phyloP scores from a whole-genome alignment of 2,888 invertebrate species.

The Pyrgus malvae region DNA sequence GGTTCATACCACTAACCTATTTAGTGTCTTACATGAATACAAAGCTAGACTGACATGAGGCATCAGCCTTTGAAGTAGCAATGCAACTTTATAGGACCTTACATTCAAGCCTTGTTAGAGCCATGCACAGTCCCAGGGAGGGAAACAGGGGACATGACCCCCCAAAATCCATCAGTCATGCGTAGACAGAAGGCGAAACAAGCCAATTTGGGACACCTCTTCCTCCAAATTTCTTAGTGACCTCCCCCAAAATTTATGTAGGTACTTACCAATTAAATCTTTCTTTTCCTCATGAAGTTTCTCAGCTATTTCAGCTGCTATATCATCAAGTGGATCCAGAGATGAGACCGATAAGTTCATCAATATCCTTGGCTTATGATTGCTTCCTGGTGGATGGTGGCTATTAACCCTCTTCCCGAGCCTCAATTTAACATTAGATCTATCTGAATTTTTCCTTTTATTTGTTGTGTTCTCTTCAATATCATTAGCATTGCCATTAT shows the following conservation, averaged over 20 bases:
- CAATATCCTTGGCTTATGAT: constrained; percentile 80
- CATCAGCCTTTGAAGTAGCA: no score
- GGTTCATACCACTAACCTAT: no score
- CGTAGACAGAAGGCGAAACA: neutral
- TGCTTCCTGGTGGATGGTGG: constrained; percentile 68
- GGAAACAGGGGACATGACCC: no score
- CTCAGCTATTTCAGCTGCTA: constrained; percentile 87
- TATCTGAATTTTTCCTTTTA: constrained; percentile 83
- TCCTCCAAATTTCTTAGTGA: neutral
- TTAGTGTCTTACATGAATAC: no score
- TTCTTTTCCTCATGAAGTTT: constrained; percentile 89
- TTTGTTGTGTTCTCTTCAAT: constrained; percentile 55
- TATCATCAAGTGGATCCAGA: constrained; percentile 79
- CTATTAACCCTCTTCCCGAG: constrained; percentile 75
- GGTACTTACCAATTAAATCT: constrained; percentile 83
- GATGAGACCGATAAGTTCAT: constrained; percentile 78
- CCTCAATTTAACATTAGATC: constrained; percentile 81
- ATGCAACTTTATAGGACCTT: no score
- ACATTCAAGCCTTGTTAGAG: no score
- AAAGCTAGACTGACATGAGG: no score
- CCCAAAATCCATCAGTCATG: no score
- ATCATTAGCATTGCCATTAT: constrained; percentile 46
- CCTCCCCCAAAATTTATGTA: neutral
- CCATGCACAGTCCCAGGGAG: no score
- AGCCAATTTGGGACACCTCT: neutral